Conservation (phyloP, 2,113 vertebrate genomes). For the Lutjanus erythropterus region DNA sequence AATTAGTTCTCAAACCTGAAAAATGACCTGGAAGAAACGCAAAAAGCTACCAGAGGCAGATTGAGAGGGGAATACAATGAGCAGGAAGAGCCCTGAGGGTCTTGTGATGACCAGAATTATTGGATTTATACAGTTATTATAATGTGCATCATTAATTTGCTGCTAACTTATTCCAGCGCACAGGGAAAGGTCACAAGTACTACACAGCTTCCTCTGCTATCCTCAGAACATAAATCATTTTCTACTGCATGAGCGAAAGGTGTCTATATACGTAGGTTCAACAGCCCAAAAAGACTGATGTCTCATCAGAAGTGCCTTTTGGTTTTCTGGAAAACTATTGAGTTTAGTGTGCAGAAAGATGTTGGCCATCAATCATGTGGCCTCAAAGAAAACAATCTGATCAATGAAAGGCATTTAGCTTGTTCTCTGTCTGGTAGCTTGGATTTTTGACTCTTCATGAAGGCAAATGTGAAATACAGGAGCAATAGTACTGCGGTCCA, state of each 20-base stretch:
- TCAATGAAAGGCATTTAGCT: constrained; percentile 17
- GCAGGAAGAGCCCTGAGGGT: constrained; percentile 20
- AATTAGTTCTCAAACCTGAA: constrained; percentile 42
- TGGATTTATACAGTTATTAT: constrained; percentile 42
- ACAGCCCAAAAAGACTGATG: neutral
- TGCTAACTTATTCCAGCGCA: constrained; percentile 30
- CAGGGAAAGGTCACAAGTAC: constrained; percentile 15
- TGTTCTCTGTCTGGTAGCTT: neutral
- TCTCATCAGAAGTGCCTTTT: constrained; percentile 11
- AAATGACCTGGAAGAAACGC: constrained; percentile 28
- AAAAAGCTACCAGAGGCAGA: constrained; percentile 22
- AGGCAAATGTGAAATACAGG: neutral
- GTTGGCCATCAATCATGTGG: constrained; percentile 32
- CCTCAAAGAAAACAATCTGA: constrained; percentile 17
- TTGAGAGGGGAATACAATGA: constrained; percentile 15
- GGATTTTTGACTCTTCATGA: neutral
- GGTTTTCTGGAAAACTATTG: constrained; percentile 5
- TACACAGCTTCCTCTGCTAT: constrained; percentile 6
- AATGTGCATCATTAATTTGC: constrained; percentile 53
- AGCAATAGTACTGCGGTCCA: too few relatives aligned
- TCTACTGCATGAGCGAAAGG: neutral
- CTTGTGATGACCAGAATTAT: constrained; percentile 43
- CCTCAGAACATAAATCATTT: neutral
- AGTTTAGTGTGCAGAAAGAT: constrained; percentile 22
- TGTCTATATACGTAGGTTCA: constrained; percentile 15